phyloP scores from a whole-genome alignment of 30 jellyfish, hydroid and myxozoan species.

The Pelagia noctiluca region DNA sequence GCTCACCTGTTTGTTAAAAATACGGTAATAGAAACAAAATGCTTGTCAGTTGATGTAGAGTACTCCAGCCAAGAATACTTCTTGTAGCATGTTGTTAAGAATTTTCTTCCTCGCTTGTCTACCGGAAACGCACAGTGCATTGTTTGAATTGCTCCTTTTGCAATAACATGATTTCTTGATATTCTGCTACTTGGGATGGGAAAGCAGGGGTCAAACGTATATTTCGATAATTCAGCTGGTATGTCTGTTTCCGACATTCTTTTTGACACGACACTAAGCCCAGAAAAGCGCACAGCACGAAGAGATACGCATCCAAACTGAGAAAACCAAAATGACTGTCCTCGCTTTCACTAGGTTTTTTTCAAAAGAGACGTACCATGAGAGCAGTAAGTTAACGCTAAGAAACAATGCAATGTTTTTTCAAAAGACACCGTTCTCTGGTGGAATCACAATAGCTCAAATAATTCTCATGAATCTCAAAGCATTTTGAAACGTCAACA shows the following conservation, averaged over 20 bases:
- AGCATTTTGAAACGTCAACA: too few species aligned
- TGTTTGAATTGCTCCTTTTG: slow-evolving; percentile 44
- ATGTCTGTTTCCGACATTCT: not conserved
- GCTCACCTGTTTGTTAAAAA: slow-evolving; percentile 14
- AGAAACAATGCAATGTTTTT: too few species aligned
- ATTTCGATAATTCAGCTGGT: not conserved
- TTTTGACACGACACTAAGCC: too few species aligned
- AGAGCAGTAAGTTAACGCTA: too few species aligned
- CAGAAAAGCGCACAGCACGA: too few species aligned
- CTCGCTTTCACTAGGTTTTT: too few species aligned
- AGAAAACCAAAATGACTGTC: too few species aligned
- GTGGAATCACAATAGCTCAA: too few species aligned
- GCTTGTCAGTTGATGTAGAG: slow-evolving; percentile 10
- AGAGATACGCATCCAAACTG: too few species aligned
- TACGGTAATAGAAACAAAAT: slow-evolving; percentile 12
- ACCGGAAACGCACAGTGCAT: slow-evolving; percentile 38
- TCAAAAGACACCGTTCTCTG: too few species aligned
- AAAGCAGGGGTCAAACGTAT: slow-evolving; percentile 29
- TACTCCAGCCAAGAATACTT: slow-evolving; percentile 20
- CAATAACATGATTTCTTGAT: slow-evolving; percentile 41
- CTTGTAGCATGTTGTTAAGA: slow-evolving; percentile 16
- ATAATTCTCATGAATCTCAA: too few species aligned
- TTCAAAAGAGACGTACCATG: too few species aligned
- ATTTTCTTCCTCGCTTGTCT: slow-evolving; percentile 18
- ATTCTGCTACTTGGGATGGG: slow-evolving; percentile 30